Percentiles rank a stretch among this genome's conserved stretches.
Evolutionary conservation across 1,140 invertebrate species (phyloP).

Genomic region (Alviniconcha marisindica): DNA sequence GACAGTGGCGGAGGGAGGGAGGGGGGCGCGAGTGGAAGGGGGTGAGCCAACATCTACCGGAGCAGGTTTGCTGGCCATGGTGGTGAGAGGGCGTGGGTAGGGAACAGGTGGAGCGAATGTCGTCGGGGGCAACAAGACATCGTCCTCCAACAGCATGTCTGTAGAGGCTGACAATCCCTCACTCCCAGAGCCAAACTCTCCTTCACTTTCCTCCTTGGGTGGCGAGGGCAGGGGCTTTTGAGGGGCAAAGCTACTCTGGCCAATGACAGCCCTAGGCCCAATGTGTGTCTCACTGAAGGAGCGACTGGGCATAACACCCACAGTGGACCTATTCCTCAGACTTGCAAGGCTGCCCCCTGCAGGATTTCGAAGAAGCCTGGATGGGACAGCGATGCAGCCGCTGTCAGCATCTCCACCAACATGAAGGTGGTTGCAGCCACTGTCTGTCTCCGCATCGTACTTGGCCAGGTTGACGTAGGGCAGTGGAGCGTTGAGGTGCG

Average conservation of each 20-base stretch:
- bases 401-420: constrained; percentile 41
- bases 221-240: constrained; percentile 19
- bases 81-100: constrained; percentile 22
- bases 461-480: constrained; percentile 71
- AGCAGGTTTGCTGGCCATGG: not conserved
- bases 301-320: constrained; percentile 15
- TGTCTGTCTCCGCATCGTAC: constrained; percentile 65
- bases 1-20: not conserved
- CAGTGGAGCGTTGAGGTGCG: constrained; percentile 64
- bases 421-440: constrained; percentile 61
- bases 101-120: constrained; percentile 35
- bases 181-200: not conserved
- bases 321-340: not conserved
- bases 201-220: constrained; percentile 26
- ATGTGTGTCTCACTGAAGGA: constrained; percentile 37
- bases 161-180: not conserved
- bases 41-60: not conserved
- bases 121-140: constrained; percentile 15
- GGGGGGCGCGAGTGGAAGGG: not conserved
- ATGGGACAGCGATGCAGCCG: not conserved
- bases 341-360: constrained; percentile 32
- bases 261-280: not conserved
- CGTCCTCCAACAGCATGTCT: not conserved
- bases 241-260: not conserved
- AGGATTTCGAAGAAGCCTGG: constrained; percentile 8